These are phyloP conservation scores for Drosophila falleni DNA, from an alignment of 2,888 invertebrate species.

Conservation along the genomic window DNA sequence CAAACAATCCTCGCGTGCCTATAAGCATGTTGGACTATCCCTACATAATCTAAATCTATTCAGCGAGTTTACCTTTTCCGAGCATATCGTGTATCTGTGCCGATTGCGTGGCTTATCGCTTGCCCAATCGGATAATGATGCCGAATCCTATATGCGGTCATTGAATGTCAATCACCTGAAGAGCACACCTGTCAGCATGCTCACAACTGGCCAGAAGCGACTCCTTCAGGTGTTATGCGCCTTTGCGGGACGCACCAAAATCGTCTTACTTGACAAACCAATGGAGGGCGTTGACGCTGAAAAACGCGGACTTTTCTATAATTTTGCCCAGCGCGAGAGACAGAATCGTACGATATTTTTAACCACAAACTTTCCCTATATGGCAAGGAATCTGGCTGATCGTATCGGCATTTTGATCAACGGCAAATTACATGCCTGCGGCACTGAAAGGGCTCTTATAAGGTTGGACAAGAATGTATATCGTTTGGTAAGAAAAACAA, in stretches of 20 bases:
- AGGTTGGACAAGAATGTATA: conserved; percentile 92
- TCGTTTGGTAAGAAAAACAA: conserved; percentile 87
- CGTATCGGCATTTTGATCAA: conserved; percentile 93
- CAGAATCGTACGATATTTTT: conserved; percentile 91
- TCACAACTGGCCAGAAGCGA: conserved; percentile 44
- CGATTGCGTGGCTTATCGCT: conserved; percentile 48
- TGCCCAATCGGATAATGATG: conserved; percentile 28
- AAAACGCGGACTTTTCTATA: conserved; percentile 89
- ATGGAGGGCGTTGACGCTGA: conserved; percentile 54
- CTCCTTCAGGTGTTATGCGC: conserved; percentile 54
- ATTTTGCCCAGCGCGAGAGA: conserved; percentile 89
- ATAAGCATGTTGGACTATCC: conserved; percentile 22
- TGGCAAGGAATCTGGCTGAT: conserved; percentile 93
- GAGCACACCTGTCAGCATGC: not conserved
- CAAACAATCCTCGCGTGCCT: conserved; percentile 15
- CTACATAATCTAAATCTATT: conserved; percentile 16
- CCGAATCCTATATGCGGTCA: conserved; percentile 15
- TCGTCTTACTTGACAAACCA: conserved; percentile 56
- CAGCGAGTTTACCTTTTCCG: conserved; percentile 45
- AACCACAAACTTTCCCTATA: conserved; percentile 94
- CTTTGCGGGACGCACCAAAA: conserved; percentile 53
- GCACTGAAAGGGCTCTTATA: conserved; percentile 91
- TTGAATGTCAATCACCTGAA: conserved; percentile 22
- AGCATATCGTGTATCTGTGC: conserved; percentile 51
- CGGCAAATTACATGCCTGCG: conserved; percentile 91